These are phyloP conservation scores for Sebastes matsubarae DNA, from an alignment of 2,797 vertebrate species.

Conservation along the genomic window DNA sequence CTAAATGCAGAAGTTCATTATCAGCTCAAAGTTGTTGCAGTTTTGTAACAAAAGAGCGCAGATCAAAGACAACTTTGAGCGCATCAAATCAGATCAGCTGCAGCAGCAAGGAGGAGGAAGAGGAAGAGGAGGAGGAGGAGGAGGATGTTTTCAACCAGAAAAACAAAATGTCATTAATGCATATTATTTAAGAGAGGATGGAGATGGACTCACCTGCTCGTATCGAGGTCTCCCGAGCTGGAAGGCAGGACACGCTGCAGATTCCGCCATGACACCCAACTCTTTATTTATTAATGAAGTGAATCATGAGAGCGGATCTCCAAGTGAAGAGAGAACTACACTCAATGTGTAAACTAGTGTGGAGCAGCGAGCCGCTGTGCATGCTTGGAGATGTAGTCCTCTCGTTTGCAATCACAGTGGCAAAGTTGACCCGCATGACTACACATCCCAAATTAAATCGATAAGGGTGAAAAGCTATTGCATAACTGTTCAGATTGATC, in stretches of 20 bases:
- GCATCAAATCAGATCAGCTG: conserved; percentile 6
- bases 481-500: conserved; percentile 69
- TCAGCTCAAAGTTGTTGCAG: conserved; percentile 11
- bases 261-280: conserved; percentile 82
- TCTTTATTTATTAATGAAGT: conserved; percentile 76
- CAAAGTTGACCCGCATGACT: conserved; percentile 66
- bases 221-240: conserved; percentile 90
- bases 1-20: conserved; percentile 4
- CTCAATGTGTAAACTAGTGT: conserved; percentile 66
- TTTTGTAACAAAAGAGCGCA: not conserved
- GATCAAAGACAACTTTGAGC: conserved; percentile 59
- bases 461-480: conserved; percentile 55
- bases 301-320: conserved; percentile 66
- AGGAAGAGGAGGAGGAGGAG: not conserved
- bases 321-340: conserved; percentile 73
- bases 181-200: not conserved
- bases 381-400: conserved; percentile 78
- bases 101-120: not conserved
- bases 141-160: conserved; percentile 30
- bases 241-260: conserved; percentile 85
- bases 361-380: conserved; percentile 61
- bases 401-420: not conserved
- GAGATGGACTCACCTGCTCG: conserved; percentile 85
- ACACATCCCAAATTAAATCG: conserved; percentile 70
- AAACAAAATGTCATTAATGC: conserved; percentile 44